Evolutionary conservation across 2,797 vertebrate genomes (phyloP), one percentile per base, ranked within the genome.

Genomic region (Phyllotis vaccarum): DNA sequence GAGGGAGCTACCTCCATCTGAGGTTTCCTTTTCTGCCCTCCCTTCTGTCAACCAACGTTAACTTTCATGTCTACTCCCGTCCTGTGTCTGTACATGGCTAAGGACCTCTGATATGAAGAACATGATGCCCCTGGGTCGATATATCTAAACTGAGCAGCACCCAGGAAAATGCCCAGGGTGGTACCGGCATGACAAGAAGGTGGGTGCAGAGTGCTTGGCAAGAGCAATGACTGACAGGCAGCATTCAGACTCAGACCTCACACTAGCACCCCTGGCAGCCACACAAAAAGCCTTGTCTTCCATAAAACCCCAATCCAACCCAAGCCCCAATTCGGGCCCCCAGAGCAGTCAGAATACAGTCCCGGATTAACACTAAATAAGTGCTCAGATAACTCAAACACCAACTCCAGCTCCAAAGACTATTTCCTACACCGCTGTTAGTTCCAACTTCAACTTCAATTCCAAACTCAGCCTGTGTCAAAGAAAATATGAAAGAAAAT

Each of bases 401-500:
- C 6, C 46, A 89, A 11, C n/a, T 79, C 24, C 83, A 86, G 7
- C 29, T 49, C 75, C 43, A 52, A 31, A 31, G 89, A 86, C 9
- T 40, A 70, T 64, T 29, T 60, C 70, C 75, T 43, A 34, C 3
- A 11, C 64, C 43, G 11, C 46, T 43, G 34, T 92, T 31, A 68
- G 82, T 75, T 66, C 62, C 66, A 27, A 88, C 37, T 64, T 76
- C 16, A 92, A 34, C 43, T 93, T 34, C 43, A 85, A 9, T 13
- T 72, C 79, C 43, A 89, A 14, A 60, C 19, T 89, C 66, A 66
- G 6, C 54, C 21, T 5, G 72, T 12, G 86, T 89, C 78, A 62
- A 49, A 91, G 76, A 52, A 86, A 68, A 80, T 27, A 40, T 3
- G 2, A 72, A 94, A 97, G 80, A 74, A 86, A 97, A 58, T 89